Conservation (phyloP, 2,113 vertebrate species). For the Channa maculata region DNA sequence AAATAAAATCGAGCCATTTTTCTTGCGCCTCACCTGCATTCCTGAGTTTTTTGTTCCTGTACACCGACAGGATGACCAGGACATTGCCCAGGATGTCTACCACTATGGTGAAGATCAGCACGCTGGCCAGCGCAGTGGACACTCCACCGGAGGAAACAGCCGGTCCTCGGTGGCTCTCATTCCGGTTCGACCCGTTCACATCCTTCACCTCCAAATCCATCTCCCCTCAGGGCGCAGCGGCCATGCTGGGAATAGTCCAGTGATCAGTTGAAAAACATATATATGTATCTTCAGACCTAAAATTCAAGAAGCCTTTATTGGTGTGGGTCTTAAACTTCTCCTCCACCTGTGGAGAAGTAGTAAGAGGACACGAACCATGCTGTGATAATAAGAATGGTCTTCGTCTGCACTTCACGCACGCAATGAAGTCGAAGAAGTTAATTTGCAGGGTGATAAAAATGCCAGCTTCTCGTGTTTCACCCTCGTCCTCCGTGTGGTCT, state of each 20-base stretch:
- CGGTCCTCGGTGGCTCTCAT: conserved; percentile 54
- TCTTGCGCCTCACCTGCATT: conserved; percentile 82
- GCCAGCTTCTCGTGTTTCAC: conserved; percentile 25
- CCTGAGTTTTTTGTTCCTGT: conserved; percentile 88
- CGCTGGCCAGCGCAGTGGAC: conserved; percentile 82
- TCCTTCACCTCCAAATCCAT: conserved; percentile 77
- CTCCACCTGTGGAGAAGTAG: conserved; percentile 9
- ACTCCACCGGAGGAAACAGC: conserved; percentile 69
- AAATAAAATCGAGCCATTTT: not conserved
- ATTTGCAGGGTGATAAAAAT: conserved; percentile 3
- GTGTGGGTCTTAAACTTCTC: conserved; percentile 49
- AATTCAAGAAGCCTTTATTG: not conserved
- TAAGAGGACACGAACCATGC: conserved; percentile 11
- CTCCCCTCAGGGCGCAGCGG: conserved; percentile 58
- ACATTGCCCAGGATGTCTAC: conserved; percentile 87
- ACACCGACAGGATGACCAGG: conserved; percentile 87
- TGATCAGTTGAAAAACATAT: not conserved
- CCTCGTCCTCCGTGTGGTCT: conserved; percentile 22
- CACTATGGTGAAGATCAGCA: conserved; percentile 88
- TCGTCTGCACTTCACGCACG: not conserved
- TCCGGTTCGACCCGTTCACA: conserved; percentile 74
- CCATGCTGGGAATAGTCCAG: conserved; percentile 39
- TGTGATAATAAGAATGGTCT: not conserved
- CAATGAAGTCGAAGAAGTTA: not conserved
- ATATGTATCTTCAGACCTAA: not conserved